Percentiles rank a stretch among this genome's conserved stretches.
Conservation (phyloP, 53 echinoderm and acorn worm species). For the Henricia sp. region DNA sequence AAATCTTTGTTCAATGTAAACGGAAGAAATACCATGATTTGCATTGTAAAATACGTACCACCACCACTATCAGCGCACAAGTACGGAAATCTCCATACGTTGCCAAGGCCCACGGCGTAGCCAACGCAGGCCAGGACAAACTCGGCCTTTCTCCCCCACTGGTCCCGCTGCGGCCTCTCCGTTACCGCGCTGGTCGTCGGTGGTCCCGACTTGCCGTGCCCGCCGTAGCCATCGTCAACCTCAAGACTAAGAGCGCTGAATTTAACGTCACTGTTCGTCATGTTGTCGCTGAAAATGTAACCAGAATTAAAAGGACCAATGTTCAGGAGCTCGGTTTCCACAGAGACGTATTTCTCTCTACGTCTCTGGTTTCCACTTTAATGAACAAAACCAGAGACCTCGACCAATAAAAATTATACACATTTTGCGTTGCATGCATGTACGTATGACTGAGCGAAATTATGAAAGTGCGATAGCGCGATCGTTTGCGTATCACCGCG, state of each 20-base stretch:
- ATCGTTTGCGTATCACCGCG: too few relatives aligned
- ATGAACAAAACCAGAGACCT: too few relatives aligned
- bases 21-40: too few relatives aligned
- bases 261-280: slow-evolving; percentile 39
- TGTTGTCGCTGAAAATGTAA: not conserved
- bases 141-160: slow-evolving; percentile 61
- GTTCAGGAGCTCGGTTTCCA: too few relatives aligned
- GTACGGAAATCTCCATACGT: slow-evolving; percentile 64
- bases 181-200: too few relatives aligned
- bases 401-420: too few relatives aligned
- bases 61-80: slow-evolving; percentile 56
- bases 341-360: too few relatives aligned
- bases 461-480: too few relatives aligned
- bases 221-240: not conserved
- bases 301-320: not conserved
- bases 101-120: slow-evolving; percentile 60
- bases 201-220: not conserved
- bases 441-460: too few relatives aligned
- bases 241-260: slow-evolving; percentile 20
- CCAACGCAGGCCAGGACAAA: slow-evolving; percentile 54
- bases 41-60: slow-evolving; percentile 45
- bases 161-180: not conserved
- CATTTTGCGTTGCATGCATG: too few relatives aligned
- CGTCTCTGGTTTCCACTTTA: too few relatives aligned
- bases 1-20: too few relatives aligned